A percentile compares a stretch with the other conserved stretches of the same genome.
Evolutionary conservation across 23 tunicate genomes (phyloP).

Genomic region (Styela plicata): DNA sequence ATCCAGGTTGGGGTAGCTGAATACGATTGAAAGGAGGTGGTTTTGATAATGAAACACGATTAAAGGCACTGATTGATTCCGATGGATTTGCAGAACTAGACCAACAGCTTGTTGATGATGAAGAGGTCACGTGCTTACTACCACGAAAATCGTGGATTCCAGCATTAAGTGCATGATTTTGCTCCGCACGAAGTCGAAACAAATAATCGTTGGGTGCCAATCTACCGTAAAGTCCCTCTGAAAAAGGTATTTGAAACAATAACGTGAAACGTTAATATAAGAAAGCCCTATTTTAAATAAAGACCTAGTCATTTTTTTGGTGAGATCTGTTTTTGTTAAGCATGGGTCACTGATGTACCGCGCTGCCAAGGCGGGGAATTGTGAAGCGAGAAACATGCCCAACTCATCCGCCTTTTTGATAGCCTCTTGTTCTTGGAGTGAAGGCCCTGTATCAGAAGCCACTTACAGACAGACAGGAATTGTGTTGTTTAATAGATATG

Average conservation of each 20-base stretch:
- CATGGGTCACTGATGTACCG: too few relatives aligned
- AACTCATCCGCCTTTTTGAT: too few relatives aligned
- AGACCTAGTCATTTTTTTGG: too few relatives aligned
- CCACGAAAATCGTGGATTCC: background rate
- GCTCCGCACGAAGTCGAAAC: conserved; percentile 1
- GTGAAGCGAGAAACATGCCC: too few relatives aligned
- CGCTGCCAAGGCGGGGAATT: too few relatives aligned
- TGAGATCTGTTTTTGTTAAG: too few relatives aligned
- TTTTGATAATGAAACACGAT: background rate
- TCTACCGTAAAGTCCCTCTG: conserved; percentile 12
- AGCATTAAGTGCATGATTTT: background rate
- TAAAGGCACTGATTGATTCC: background rate
- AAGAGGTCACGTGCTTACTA: background rate
- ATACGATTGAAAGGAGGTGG: background rate
- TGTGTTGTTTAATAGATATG: too few relatives aligned
- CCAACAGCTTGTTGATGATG: background rate
- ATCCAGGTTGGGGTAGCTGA: background rate
- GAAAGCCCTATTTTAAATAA: too few relatives aligned
- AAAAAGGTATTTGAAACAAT: background rate
- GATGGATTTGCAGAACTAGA: background rate
- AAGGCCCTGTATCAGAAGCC: too few relatives aligned
- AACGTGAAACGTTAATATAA: background rate
- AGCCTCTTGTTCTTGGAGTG: too few relatives aligned
- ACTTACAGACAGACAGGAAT: too few relatives aligned
- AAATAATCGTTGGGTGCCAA: conserved; percentile 7